Base-by-base conservation (phyloP, 2,888 invertebrate species). In the Drosophila setosimentum region DNA sequence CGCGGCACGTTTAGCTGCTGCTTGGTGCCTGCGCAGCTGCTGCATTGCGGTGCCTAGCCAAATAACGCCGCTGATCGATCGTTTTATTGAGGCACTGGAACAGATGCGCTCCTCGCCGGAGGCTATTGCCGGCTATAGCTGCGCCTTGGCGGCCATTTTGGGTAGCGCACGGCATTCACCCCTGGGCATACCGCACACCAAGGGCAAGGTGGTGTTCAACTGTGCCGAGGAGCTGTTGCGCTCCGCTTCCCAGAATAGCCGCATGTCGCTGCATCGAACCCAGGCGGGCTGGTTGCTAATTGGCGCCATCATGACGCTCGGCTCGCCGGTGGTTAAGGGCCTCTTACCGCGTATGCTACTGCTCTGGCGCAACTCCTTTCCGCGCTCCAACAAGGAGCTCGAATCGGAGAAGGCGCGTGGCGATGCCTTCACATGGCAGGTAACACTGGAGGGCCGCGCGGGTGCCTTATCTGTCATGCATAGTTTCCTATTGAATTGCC, bases 391-490 rank as follows among this genome's bases (percentile, higher is more conserved):
- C 45, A 99, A 99, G 91, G 99, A 99, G 93, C 94, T 99, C 21
- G 99, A 99, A 92, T 98, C 98, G 0, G 99, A 99, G 93, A 99
- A 99, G 87, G 96, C 97, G 21, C 94, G 99, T 89, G 97, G 98
- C 10, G 99, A 99, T 94, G 97, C 98, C 0, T 99, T 99, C 92
- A 99, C 99, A n/a, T 99, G 99, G 99, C 98, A 98, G 94, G 96
- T 99, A 49, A 99, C 99, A 0, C 93, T 99, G 64, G 99, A 99
- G 94, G 98, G 98, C 3, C 95, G 99, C 50, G 98, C 99, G 5
- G 99, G 99, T 0, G 99, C 99, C 2, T 93, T 99, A 16, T 98
- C 98, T 50, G 98, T 99, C 0, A 96, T 99, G 95, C 97, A 98
- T 91, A 98, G 98, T 92, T 96, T 99, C 92, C 94, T 99, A 49